phyloP scores from a whole-genome alignment of 2,888 invertebrate species.

The Apotomis capreana region DNA sequence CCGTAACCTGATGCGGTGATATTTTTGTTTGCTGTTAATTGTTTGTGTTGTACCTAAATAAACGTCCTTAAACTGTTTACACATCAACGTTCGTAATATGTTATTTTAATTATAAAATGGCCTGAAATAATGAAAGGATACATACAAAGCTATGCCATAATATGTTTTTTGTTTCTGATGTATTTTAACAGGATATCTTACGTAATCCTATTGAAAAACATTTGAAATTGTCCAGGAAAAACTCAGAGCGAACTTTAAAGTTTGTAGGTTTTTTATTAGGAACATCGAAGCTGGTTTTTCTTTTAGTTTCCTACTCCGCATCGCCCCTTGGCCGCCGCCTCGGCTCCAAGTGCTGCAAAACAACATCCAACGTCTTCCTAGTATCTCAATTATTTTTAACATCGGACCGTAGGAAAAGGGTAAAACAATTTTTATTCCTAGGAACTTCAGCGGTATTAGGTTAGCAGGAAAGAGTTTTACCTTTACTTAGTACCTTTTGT shows the following conservation, averaged over 20 bases:
- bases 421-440: slow-evolving; percentile 30
- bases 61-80: slow-evolving; percentile 1
- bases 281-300: slow-evolving; percentile 25
- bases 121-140: not conserved
- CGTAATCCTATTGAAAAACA: slow-evolving; percentile 8
- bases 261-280: slow-evolving; percentile 29
- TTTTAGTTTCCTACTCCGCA: slow-evolving; percentile 32
- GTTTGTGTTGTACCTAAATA: slow-evolving; percentile 2
- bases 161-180: not conserved
- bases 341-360: slow-evolving; percentile 37
- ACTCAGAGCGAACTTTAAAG: slow-evolving; percentile 30
- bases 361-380: slow-evolving; percentile 28
- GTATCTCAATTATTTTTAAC: slow-evolving; percentile 31
- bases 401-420: slow-evolving; percentile 12
- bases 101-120: not conserved
- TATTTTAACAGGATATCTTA: not conserved
- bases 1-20: slow-evolving; percentile 56
- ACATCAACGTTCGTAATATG: not conserved
- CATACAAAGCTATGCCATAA: not conserved
- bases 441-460: slow-evolving; percentile 21
- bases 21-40: slow-evolving; percentile 49
- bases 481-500: slow-evolving; percentile 51
- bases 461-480: slow-evolving; percentile 28
- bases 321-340: slow-evolving; percentile 31
- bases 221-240: slow-evolving; percentile 18